phyloP scores from a whole-genome alignment of 2,797 vertebrate species.

The Spinus pinus region DNA sequence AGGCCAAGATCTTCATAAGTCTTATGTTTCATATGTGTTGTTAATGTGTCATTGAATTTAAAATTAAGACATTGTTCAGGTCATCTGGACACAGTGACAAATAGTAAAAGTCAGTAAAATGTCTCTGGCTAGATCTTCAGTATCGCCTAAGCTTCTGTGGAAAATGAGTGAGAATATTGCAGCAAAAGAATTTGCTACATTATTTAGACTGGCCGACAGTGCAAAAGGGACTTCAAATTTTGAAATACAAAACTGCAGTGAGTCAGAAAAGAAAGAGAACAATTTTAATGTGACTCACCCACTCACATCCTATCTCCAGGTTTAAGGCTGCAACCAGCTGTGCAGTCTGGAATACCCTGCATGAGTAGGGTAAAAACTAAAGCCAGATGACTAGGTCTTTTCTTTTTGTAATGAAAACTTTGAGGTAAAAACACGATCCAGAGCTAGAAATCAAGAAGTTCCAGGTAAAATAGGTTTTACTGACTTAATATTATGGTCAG shows the following conservation, averaged over 20 bases:
- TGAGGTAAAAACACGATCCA: not conserved
- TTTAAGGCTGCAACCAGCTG: not conserved
- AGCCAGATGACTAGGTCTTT: not conserved
- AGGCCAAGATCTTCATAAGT: not conserved
- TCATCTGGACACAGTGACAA: not conserved
- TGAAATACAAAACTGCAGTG: not conserved
- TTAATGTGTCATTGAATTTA: not conserved
- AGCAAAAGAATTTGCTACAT: not conserved
- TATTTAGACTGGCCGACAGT: not conserved
- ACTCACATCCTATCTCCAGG: not conserved
- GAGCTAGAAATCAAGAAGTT: not conserved
- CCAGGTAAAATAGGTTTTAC: not conserved
- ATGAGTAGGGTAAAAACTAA: not conserved
- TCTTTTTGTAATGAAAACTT: not conserved
- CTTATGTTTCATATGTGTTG: not conserved
- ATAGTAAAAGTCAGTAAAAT: not conserved
- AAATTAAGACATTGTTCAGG: not conserved
- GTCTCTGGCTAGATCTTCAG: not conserved
- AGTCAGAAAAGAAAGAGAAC: not conserved
- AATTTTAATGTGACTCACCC: not conserved
- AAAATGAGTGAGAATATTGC: not conserved
- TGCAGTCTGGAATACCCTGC: not conserved
- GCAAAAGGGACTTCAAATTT: not conserved
- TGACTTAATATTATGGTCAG: not conserved
- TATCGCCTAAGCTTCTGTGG: not conserved